Conservation (phyloP, 2,888 invertebrate genomes). For the Tridacna crocea region DNA sequence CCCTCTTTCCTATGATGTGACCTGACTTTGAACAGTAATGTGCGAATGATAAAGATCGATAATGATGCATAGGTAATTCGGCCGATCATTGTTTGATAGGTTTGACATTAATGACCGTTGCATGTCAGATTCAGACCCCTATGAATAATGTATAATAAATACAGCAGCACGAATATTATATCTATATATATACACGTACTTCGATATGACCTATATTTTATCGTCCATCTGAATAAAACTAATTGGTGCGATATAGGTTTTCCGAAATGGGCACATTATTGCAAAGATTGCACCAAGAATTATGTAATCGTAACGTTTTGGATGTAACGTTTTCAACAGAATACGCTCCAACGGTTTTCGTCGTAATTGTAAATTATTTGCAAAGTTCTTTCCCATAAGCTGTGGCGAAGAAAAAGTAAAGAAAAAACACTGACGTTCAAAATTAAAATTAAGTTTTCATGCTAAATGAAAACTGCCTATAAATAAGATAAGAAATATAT, state of each 20-base stretch:
- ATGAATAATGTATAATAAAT: conserved; percentile 10
- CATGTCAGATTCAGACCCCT: conserved; percentile 14
- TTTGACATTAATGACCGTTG: conserved; percentile 19
- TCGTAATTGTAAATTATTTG: too few species aligned
- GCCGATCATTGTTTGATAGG: conserved; percentile 10
- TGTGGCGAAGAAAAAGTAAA: too few species aligned
- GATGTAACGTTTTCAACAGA: too few species aligned
- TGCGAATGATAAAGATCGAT: conserved; percentile 3
- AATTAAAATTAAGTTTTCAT: too few species aligned
- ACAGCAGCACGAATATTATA: conserved; percentile 6
- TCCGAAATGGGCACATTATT: too few species aligned
- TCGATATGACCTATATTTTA: neutral
- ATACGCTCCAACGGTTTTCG: too few species aligned
- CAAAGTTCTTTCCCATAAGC: too few species aligned
- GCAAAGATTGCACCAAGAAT: too few species aligned
- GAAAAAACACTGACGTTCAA: too few species aligned
- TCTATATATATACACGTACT: neutral
- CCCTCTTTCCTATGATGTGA: neutral
- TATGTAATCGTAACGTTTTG: too few species aligned
- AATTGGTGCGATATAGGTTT: neutral
- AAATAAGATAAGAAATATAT: too few species aligned
- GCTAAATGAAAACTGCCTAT: too few species aligned
- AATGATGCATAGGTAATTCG: neutral
- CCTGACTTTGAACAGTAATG: neutral
- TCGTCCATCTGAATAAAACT: neutral